Base-by-base conservation (phyloP, 2,113 vertebrate species). In the Morone chrysops region DNA sequence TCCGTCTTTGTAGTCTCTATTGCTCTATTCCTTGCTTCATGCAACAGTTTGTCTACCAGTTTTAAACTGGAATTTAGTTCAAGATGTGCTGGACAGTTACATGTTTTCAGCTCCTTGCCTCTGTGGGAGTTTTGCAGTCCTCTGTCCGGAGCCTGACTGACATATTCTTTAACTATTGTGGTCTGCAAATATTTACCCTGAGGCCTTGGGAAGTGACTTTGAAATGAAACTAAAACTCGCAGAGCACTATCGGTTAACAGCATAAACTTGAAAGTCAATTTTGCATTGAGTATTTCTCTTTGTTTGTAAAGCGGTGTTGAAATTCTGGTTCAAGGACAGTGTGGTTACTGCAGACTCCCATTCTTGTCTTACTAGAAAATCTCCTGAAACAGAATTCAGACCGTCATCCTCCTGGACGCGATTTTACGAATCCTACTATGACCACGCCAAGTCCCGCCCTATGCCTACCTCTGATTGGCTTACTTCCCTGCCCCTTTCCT, bases 11-110 rank as follows among this genome's bases (percentile, higher is more conserved):
- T 47, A 22, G 41, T n/a, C 73, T 75, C 10, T 54, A 61, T 40
- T n/a, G 9, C 20, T 73, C 14, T 4, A 56, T 12, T 48, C 18
- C 53, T 50, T 59, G 60, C 7, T n/a, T 70, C 20, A 40, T 53
- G 36, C 12, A 68, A 9, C 9, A 20, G 31, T 62, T 61, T 54
- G 47, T 61, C 11, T 36, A 48, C 57, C 57, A 17, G 41, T 25
- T 61, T 62, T 51, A 40, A 71, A 45, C 31, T 61, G 1, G 25
- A 54, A 65, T 70, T 78, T 51, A 40, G 22, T 75, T 69, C 43
- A 22, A 48, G 13, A 40, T 54, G 13, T 43, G 51, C 20, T 38
- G 14, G 51, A 63, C 36, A 60, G 68, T 16, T 76, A 68, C n/a
- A 38, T 73, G 18, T 59, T 72, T 81, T 70, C 50, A 9, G 7